Conservation (phyloP, 2,888 invertebrate species). For the Chymomyza fuscimana region DNA sequence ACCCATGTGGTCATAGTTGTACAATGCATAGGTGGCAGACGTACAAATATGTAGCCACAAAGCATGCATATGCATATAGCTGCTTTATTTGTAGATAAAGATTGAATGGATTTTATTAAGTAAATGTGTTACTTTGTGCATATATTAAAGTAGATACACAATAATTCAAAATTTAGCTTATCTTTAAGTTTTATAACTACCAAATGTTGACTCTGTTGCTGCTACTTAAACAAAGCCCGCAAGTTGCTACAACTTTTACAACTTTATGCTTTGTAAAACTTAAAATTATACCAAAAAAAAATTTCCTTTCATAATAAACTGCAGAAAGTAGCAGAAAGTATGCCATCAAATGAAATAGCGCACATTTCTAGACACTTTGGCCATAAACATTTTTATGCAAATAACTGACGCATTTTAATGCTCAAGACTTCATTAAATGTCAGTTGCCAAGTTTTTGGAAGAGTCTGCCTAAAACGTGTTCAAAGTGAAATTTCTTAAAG, state of each 20-base stretch:
- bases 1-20: too few relatives aligned
- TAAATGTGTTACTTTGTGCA: neutral
- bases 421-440: constrained; percentile 56
- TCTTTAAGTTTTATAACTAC: neutral
- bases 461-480: constrained; percentile 20
- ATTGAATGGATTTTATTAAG: neutral
- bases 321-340: neutral
- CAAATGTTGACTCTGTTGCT: too few relatives aligned
- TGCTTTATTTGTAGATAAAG: neutral
- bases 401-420: constrained; percentile 22
- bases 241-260: neutral
- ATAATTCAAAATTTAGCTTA: neutral
- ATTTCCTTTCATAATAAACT: neutral
- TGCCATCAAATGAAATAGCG: neutral
- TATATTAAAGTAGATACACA: too few relatives aligned
- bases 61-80: neutral
- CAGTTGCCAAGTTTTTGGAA: neutral
- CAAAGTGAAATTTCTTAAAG: constrained; percentile 56
- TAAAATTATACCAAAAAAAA: neutral
- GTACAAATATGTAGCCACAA: constrained; percentile 1
- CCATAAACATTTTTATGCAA: constrained; percentile 21
- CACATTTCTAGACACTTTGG: neutral
- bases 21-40: neutral
- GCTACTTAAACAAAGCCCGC: too few relatives aligned
- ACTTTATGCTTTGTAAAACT: neutral